Conservation (phyloP, 35 echinoderm and acorn worm genomes). For the Strongylocentrotus purpuratus region DNA sequence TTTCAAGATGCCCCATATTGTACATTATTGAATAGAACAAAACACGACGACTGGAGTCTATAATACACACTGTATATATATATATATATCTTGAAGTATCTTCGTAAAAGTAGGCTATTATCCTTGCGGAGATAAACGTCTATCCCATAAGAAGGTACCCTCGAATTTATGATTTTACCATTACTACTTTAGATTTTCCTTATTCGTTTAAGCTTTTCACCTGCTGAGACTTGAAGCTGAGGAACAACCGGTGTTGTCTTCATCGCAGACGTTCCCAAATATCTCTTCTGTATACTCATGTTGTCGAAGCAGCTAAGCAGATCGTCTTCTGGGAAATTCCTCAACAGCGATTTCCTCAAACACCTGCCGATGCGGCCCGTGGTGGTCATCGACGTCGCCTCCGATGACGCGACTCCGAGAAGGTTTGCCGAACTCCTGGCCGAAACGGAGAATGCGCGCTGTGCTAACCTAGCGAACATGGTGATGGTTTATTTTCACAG, state of each 20-base stretch:
- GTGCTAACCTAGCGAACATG: background rate
- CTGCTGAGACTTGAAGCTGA: background rate
- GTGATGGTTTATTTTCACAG: background rate
- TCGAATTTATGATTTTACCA: background rate
- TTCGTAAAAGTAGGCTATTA: no score
- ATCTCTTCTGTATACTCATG: background rate
- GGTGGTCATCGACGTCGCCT: background rate
- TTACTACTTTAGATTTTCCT: background rate
- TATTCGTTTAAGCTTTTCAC: background rate
- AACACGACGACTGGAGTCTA: no score
- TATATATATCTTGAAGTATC: no score
- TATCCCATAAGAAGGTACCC: background rate
- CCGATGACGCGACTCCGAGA: background rate
- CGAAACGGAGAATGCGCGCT: constrained; percentile 22
- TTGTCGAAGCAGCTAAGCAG: background rate
- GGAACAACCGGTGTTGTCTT: constrained; percentile 18
- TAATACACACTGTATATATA: no score
- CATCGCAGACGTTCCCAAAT: constrained; percentile 20
- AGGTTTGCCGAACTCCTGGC: background rate
- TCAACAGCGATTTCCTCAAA: constrained; percentile 27
- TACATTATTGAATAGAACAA: no score
- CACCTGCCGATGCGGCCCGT: constrained; percentile 29
- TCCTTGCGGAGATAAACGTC: no score
- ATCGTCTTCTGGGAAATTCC: constrained; percentile 43
- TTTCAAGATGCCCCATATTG: no score